A percentile compares a stretch with the other conserved stretches of the same genome.
Conservation (phyloP, 2,888 invertebrate genomes). For the Drosophila mulleri region DNA sequence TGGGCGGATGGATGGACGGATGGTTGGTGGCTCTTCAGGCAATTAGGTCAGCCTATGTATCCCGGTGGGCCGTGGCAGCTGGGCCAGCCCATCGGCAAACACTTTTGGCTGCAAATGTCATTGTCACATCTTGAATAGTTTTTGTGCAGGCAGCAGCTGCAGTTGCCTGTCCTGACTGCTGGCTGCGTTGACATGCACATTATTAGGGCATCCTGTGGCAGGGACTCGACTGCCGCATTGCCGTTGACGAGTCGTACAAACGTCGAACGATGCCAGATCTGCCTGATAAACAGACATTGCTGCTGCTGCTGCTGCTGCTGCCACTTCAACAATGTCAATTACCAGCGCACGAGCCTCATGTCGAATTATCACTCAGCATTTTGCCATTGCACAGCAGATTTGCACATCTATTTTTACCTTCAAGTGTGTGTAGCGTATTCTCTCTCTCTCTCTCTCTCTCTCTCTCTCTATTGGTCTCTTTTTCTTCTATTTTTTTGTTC, state of each 20-base stretch:
- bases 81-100: slow-evolving; percentile 30
- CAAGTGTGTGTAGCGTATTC: slow-evolving; percentile 6
- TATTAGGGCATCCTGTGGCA: slow-evolving; percentile 41
- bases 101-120: slow-evolving; percentile 55
- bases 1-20: not conserved
- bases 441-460: not conserved
- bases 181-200: slow-evolving; percentile 49
- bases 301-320: not conserved
- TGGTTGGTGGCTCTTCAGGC: slow-evolving; percentile 10
- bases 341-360: slow-evolving; percentile 59
- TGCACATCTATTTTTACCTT: slow-evolving; percentile 54
- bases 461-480: slow-evolving; percentile 5
- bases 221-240: slow-evolving; percentile 45
- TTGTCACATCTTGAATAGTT: slow-evolving; percentile 50
- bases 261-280: slow-evolving; percentile 20
- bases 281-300: slow-evolving; percentile 48
- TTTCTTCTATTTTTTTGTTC: not conserved
- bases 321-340: slow-evolving; percentile 63
- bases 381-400: slow-evolving; percentile 53
- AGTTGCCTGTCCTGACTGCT: not conserved
- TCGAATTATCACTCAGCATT: slow-evolving; percentile 67
- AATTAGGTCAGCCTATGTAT: slow-evolving; percentile 44
- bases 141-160: slow-evolving; percentile 22
- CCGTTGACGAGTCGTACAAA: slow-evolving; percentile 38
- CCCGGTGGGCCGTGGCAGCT: not conserved